A percentile compares a stretch with the other conserved stretches of the same genome.
phyloP scores from a whole-genome alignment of 2,888 invertebrate genomes.

The Hoplodrina blanda region DNA sequence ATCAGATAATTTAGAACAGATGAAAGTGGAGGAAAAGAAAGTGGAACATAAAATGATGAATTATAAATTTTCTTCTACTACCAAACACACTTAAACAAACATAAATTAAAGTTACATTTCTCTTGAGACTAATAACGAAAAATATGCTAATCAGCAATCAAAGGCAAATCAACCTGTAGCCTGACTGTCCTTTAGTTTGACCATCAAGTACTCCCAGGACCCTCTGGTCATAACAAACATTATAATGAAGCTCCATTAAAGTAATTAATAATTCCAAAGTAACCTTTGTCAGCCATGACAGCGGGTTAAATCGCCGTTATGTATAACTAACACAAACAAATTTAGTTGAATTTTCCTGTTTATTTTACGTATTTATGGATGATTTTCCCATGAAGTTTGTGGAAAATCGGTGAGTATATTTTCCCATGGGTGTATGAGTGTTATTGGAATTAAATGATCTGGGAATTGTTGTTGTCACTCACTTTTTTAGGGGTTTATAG shows the following conservation, averaged over 20 bases:
- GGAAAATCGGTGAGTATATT: slow-evolving; percentile 15
- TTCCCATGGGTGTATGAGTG: slow-evolving; percentile 1
- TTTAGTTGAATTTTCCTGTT: slow-evolving; percentile 30
- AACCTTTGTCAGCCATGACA: slow-evolving; percentile 67
- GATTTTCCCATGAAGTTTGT: slow-evolving; percentile 10
- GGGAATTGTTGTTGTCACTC: not conserved
- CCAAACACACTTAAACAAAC: not conserved
- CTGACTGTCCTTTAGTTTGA: slow-evolving; percentile 4
- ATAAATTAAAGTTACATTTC: not conserved
- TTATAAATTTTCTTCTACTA: not conserved
- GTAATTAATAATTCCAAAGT: slow-evolving; percentile 71
- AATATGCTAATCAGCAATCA: slow-evolving; percentile 20
- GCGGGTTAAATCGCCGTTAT: slow-evolving; percentile 52
- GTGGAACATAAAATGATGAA: not conserved
- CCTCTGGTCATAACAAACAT: slow-evolving; percentile 40
- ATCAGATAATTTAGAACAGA: too few species aligned
- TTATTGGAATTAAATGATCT: slow-evolving; percentile 8
- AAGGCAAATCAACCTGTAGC: not conserved
- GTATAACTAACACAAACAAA: slow-evolving; percentile 32
- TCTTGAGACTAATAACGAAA: slow-evolving; percentile 3
- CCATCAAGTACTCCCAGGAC: slow-evolving; percentile 18
- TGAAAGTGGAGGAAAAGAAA: too few species aligned
- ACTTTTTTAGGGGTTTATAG: not conserved
- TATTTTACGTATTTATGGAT: slow-evolving; percentile 16
- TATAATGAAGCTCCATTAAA: slow-evolving; percentile 67